Base-by-base conservation (phyloP, 2,888 invertebrate genomes). In the Phania funesta region DNA sequence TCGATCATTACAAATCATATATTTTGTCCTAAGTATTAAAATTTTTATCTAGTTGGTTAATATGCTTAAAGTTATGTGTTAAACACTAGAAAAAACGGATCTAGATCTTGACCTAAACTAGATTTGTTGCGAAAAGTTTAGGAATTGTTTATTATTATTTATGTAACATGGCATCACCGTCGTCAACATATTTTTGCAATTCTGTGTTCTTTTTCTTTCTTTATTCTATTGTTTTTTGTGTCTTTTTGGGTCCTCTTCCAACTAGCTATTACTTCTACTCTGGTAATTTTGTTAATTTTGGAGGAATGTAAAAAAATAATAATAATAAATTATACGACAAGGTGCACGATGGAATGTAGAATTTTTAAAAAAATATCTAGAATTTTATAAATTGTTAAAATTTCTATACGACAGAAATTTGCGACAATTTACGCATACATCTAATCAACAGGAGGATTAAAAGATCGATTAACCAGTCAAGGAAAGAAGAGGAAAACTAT, bases 321-420 rank as follows among this genome's bases (percentile, higher is more conserved):
- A 67, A 50, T 76, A 54, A 48, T 67, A 76, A 71, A 76, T 67
- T 56, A 62, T 71, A 71, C 80, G 68, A 74, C 58, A 76, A 76
- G 76, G 71, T 80, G 80, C 80, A 74, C 74, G 73, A 77, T 77
- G 73, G 73, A 56, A 71, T 58, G 50, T 74, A 71, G 71, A 78
- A 71, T 65, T 73, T 41, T 35, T 32, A 7, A 73, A 73, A 62
- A 62, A 62, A 22, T 35, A 50, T 65, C 26, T 52, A 54, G 60
- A 77, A 44, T 64, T 70, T 64, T 41, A 58, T 38, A 50, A n/a
- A n/a, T 70, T 68, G 44, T 65, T 70, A 41, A 16, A 68, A 62
- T 74, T 82, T 78, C 74, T 78, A 58, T 58, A 29, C 62, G 44
- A 13, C 58, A 78, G 65, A 74, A 74, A 65, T 77, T 78, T 64